Base-by-base conservation (phyloP, 2,888 invertebrate genomes). In the Yponomeuta malinellus region DNA sequence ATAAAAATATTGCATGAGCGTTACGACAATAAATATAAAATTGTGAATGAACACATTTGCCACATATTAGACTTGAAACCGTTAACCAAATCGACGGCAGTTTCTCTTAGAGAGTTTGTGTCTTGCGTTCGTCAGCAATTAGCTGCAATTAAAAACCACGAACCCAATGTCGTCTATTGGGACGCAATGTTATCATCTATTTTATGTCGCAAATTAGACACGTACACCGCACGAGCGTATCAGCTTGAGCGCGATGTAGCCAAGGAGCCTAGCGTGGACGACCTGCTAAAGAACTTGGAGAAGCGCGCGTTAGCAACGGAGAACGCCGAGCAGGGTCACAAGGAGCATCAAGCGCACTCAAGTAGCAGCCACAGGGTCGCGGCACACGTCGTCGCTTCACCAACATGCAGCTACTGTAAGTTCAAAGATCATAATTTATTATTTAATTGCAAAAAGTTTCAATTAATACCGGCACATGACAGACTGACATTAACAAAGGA, bases 61-160 rank as follows among this genome's bases (percentile, higher is more conserved):
- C 52, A 23, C 23, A 43, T 72, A 33, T 52, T 73, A n/a, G 72
- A 73, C 48, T 48, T 72, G 23, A 48, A 48, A 29, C 66, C 71
- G 29, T 68, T 69, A 43, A 12, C 67, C 63, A 64, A 43, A 72
- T 52, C 52, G 12, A 52, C 10, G 15, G 12, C 12, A 10, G 15
- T 2, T n/a, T 64, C 10, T 12, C n/a, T 64, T 10, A 64, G 64
- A 64, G 23, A 23, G n/a, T 64, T 64, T 29, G 23, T 31, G 12
- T 48, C 43, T 23, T 10, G n/a, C 2, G 64, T 64, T 23, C 23
- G 64, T 10, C 64, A 64, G n/a, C n/a, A 15, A 31, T n/a, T 64
- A 23, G 64, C 64, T 23, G 64, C 64, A 10, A 10, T 64, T 12
- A 29, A 29, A 4, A 64, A 64, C n/a, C 31, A n/a, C 10, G 64